A percentile compares a stretch with the other conserved stretches of the same genome.
Conservation (phyloP, 1,140 invertebrate species). For the Cydia splendana region DNA sequence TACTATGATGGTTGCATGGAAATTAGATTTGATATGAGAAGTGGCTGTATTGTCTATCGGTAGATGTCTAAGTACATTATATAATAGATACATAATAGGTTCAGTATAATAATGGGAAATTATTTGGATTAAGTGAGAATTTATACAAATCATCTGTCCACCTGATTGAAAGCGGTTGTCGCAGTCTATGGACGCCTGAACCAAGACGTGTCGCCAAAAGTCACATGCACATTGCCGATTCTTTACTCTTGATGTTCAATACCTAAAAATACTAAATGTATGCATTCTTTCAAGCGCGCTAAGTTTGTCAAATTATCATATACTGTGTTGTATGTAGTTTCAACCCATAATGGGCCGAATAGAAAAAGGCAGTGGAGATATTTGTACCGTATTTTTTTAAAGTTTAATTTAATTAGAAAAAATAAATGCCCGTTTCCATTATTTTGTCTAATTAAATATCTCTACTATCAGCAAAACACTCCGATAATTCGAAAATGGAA, state of each 20-base stretch:
- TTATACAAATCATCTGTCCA: no score
- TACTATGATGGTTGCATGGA: neutral
- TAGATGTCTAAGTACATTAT: neutral
- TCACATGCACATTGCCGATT: no score
- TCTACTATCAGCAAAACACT: neutral
- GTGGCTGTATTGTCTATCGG: neutral
- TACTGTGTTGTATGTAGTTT: no score
- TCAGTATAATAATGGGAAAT: neutral
- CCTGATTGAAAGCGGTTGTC: no score
- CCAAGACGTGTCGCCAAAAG: no score
- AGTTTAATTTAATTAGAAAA: neutral
- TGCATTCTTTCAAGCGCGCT: no score
- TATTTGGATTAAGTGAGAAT: no score
- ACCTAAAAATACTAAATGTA: no score
- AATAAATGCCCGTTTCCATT: neutral
- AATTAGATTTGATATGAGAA: neutral
- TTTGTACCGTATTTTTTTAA: neutral
- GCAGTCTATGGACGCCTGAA: no score
- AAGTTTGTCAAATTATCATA: no score
- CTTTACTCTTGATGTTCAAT: no score
- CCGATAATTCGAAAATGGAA: slow-evolving; percentile 21
- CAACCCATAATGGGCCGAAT: neutral
- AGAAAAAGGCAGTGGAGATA: neutral
- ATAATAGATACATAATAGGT: neutral
- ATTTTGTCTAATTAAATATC: neutral